These are phyloP conservation scores for Fukomys damarensis DNA, from an alignment of 2,113 vertebrate species.

Conservation along the genomic window DNA sequence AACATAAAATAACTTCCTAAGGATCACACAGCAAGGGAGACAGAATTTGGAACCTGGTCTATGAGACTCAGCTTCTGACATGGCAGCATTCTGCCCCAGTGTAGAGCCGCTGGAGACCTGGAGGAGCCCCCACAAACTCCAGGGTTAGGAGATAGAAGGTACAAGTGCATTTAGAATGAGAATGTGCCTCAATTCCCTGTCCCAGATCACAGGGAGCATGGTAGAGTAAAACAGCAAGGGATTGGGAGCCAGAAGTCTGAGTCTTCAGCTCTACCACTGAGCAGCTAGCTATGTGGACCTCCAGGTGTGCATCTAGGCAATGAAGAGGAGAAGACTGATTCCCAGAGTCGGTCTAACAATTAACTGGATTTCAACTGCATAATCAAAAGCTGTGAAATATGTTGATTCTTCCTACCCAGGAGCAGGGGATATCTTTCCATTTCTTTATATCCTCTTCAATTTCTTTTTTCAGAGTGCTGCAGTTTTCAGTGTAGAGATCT, in stretches of 20 bases:
- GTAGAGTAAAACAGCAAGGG: not conserved
- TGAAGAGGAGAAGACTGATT: not conserved
- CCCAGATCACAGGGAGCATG: not conserved
- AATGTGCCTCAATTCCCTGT: not conserved
- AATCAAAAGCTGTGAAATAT: conserved; percentile 20
- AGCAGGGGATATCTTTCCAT: too few relatives aligned
- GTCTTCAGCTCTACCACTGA: not conserved
- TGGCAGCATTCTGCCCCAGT: not conserved
- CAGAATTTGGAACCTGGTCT: not conserved
- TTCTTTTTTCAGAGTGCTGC: too few relatives aligned
- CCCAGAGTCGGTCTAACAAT: not conserved
- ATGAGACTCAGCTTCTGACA: not conserved
- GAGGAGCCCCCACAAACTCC: not conserved
- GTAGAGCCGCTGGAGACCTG: not conserved
- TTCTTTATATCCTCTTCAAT: too few relatives aligned
- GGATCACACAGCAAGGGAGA: not conserved
- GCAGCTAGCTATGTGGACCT: not conserved
- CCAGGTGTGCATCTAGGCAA: not conserved
- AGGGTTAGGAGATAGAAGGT: not conserved
- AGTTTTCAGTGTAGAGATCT: too few relatives aligned
- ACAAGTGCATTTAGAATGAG: not conserved
- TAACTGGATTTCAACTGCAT: not conserved
- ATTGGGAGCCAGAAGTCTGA: not conserved
- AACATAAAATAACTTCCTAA: not conserved
- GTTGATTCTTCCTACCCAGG: too few relatives aligned